phyloP scores from a whole-genome alignment of 2,888 invertebrate genomes.

The Torymus tubicola region DNA sequence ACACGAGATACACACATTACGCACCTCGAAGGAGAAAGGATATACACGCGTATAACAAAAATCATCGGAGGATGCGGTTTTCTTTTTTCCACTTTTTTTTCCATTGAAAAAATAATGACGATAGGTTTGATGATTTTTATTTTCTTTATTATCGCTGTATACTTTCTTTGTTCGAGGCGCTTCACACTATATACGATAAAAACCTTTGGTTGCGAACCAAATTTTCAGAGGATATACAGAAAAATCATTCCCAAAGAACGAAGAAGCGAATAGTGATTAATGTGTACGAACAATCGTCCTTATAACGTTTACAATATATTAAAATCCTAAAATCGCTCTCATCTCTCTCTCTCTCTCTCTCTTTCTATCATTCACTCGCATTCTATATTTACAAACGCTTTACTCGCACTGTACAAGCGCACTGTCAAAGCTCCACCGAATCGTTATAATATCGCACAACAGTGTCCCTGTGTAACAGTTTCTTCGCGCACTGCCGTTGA shows the following conservation, averaged over 20 bases:
- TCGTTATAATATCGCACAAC: slow-evolving; percentile 20
- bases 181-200: slow-evolving; percentile 20
- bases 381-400: slow-evolving; percentile 1
- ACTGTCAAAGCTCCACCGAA: slow-evolving; percentile 41
- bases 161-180: slow-evolving; percentile 9
- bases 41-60: slow-evolving; percentile 11
- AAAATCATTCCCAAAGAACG: slow-evolving; percentile 37
- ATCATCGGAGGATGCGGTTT: slow-evolving; percentile 25
- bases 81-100: background rate
- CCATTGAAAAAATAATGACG: slow-evolving; percentile 20
- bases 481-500: slow-evolving; percentile 14
- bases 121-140: slow-evolving; percentile 28
- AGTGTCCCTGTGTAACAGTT: slow-evolving; percentile 25
- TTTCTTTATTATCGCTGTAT: no score
- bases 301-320: slow-evolving; percentile 23
- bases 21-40: slow-evolving; percentile 5
- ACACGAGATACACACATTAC: background rate
- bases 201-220: slow-evolving; percentile 49
- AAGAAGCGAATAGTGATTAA: slow-evolving; percentile 50
- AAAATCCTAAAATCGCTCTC: slow-evolving; percentile 47
- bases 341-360: background rate
- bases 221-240: slow-evolving; percentile 41
- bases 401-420: slow-evolving; percentile 43
- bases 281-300: slow-evolving; percentile 38
- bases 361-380: slow-evolving; percentile 45